Conservation (phyloP, 2,797 vertebrate species). For the Xenopus petersii region DNA sequence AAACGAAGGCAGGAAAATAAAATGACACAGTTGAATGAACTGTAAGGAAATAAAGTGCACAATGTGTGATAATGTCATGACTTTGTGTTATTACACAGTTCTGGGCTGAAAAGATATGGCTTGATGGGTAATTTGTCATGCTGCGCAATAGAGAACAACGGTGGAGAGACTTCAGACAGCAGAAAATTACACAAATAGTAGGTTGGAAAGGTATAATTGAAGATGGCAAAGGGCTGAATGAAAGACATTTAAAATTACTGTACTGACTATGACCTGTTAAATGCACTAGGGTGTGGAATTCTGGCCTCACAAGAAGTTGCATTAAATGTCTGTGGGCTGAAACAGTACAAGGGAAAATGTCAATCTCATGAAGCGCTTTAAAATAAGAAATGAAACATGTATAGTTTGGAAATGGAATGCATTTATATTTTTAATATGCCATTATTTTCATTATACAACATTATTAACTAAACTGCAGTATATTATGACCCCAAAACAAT, state of each 20-base stretch:
- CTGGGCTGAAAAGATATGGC: conserved; percentile 78
- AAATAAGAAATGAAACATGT: conserved; percentile 51
- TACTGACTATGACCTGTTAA: conserved; percentile 89
- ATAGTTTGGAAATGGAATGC: conserved; percentile 30
- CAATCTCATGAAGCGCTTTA: conserved; percentile 63
- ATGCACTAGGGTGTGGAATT: conserved; percentile 82
- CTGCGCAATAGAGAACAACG: conserved; percentile 80
- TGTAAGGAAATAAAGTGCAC: conserved; percentile 77
- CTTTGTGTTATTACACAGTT: conserved; percentile 72
- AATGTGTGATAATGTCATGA: conserved; percentile 77
- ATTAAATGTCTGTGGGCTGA: conserved; percentile 83
- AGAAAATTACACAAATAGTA: conserved; percentile 99
- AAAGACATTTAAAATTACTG: conserved; percentile 97
- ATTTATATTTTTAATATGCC: conserved; percentile 34
- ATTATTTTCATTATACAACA: too few relatives aligned
- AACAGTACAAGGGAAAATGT: conserved; percentile 75
- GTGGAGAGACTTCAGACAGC: conserved; percentile 84
- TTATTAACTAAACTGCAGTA: conserved; percentile 13
- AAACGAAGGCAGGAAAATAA: conserved; percentile 73
- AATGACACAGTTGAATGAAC: conserved; percentile 76
- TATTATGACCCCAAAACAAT: conserved; percentile 20
- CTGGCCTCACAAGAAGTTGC: conserved; percentile 79
- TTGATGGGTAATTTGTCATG: conserved; percentile 91
- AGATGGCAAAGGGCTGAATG: conserved; percentile 95
- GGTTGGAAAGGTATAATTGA: conserved; percentile 99